phyloP scores from a whole-genome alignment of 2,113 vertebrate genomes.

The Tachysurus fulvidraco region DNA sequence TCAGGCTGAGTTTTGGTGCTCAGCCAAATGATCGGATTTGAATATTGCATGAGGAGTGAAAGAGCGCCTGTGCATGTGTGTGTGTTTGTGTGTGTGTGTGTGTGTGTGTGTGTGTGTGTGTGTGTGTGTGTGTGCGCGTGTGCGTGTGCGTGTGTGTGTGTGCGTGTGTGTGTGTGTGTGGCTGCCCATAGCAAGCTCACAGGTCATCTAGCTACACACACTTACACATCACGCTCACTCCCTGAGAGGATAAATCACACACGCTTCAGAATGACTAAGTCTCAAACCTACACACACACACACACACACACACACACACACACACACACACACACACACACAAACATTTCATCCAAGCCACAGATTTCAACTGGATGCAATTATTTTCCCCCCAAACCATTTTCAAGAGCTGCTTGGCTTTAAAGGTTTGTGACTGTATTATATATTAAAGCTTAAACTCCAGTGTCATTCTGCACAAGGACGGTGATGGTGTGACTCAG shows the following conservation, averaged over 20 bases:
- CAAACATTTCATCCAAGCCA: background rate
- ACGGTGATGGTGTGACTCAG: constrained; percentile 20
- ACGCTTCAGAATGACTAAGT: background rate
- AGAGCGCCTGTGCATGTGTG: background rate
- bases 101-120: background rate
- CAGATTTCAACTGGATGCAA: background rate
- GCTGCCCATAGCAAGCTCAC: constrained; percentile 14
- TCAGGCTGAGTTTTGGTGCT: background rate
- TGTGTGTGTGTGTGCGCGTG: background rate
- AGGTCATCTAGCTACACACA: constrained; percentile 26
- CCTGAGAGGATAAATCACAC: constrained; percentile 8
- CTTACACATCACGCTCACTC: constrained; percentile 13
- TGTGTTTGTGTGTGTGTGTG: background rate
- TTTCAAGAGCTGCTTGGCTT: background rate
- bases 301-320: background rate
- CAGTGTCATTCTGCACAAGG: background rate
- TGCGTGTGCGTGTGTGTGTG: background rate
- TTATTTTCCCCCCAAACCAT: background rate
- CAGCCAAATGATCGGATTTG: constrained; percentile 11
- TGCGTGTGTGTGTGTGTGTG: background rate
- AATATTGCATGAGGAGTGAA: constrained; percentile 14
- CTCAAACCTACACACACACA: background rate
- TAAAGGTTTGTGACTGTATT: background rate
- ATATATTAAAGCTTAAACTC: background rate
- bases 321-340: background rate